These are phyloP conservation scores for Athetis lepigone DNA, from an alignment of 2,888 invertebrate species.

Conservation along the genomic window DNA sequence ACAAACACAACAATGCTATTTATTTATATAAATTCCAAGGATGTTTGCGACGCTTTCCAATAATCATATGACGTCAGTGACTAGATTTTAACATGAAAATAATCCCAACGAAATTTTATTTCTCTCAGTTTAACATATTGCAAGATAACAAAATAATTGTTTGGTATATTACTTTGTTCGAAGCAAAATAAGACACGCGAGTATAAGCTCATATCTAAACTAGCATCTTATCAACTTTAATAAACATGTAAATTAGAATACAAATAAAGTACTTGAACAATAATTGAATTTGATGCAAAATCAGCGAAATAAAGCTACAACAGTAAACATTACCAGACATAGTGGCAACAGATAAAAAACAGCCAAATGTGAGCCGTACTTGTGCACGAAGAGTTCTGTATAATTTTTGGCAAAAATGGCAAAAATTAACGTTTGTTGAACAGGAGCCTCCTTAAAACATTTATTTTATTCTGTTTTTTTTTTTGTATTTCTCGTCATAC, in stretches of 20 bases:
- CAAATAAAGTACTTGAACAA: background rate
- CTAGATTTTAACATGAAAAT: too few species aligned
- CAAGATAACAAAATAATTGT: background rate
- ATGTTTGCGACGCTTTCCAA: too few species aligned
- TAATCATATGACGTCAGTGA: too few species aligned
- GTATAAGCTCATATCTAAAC: background rate
- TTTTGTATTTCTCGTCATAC: too few species aligned
- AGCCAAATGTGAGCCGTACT: too few species aligned
- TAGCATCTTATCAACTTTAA: slow-evolving; percentile 11
- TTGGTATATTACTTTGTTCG: background rate
- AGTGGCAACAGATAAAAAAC: slow-evolving; percentile 9
- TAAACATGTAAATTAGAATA: slow-evolving; percentile 18
- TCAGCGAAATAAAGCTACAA: slow-evolving; percentile 39
- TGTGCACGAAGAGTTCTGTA: too few species aligned
- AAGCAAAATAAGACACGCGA: background rate
- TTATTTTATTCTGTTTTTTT: too few species aligned
- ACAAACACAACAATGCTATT: too few species aligned
- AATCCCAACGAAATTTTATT: background rate
- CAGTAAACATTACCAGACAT: slow-evolving; percentile 27
- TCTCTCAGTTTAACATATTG: background rate
- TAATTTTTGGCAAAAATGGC: too few species aligned
- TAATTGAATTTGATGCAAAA: slow-evolving; percentile 28
- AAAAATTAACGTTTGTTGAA: too few species aligned
- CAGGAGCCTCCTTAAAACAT: too few species aligned
- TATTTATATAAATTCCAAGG: too few species aligned